These are phyloP conservation scores for Pipistrellus nathusii DNA, from an alignment of 2,797 vertebrate species.

Conservation along the genomic window DNA sequence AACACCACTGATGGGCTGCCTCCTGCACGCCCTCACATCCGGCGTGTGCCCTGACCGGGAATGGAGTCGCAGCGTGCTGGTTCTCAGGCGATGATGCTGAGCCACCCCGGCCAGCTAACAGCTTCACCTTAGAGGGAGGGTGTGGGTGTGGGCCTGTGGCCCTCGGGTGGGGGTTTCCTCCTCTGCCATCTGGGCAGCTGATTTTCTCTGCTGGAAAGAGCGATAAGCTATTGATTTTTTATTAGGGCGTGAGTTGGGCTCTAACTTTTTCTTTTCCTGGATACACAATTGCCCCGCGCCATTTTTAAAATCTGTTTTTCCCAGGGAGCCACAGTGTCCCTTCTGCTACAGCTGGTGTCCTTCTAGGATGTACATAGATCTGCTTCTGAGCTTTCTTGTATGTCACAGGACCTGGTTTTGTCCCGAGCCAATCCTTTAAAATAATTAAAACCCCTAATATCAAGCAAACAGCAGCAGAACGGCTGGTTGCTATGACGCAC, in stretches of 20 bases:
- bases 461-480: no score
- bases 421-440: not conserved
- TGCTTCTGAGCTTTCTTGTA: not conserved
- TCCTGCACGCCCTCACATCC: no score
- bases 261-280: not conserved
- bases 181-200: not conserved
- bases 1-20: no score
- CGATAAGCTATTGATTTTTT: not conserved
- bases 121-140: not conserved
- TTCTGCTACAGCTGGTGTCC: not conserved
- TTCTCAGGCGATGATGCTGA: no score
- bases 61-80: no score
- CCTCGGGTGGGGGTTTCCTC: not conserved
- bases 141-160: not conserved
- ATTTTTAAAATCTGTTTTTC: not conserved
- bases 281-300: not conserved
- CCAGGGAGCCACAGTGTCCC: no score
- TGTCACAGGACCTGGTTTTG: not conserved
- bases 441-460: no score
- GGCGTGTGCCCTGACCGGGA: no score
- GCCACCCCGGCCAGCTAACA: not conserved
- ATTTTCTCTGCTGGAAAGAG: not conserved
- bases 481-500: no score
- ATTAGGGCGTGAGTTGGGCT: not conserved
- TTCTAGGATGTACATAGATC: rapidly evolving